Conservation (phyloP, 2,888 invertebrate genomes). For the Lasioglossum calceatum region DNA sequence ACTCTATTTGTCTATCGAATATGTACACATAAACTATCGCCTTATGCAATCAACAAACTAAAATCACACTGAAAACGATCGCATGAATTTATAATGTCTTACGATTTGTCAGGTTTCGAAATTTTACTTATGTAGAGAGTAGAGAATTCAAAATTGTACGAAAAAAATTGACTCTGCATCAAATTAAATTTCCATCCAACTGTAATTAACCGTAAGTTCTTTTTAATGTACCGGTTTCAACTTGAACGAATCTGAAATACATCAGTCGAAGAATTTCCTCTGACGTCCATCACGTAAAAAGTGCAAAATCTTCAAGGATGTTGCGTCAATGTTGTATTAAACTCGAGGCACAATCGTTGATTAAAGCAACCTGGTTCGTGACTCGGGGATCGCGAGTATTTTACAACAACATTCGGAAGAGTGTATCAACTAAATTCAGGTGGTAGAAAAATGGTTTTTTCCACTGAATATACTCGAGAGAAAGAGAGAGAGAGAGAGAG, state of each 20-base stretch:
- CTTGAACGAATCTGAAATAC: not conserved
- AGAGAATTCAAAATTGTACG: not conserved
- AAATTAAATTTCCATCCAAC: not conserved
- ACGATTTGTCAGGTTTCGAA: not conserved
- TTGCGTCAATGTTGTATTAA: constrained; percentile 27
- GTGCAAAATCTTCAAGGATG: constrained; percentile 44
- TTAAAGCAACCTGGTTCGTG: constrained; percentile 40
- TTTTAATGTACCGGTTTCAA: too few relatives aligned
- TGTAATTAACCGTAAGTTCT: too few relatives aligned
- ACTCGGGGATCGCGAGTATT: not conserved
- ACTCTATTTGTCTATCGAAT: not conserved
- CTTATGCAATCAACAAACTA: not conserved
- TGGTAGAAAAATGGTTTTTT: not conserved
- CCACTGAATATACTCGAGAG: not conserved
- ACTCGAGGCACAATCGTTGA: constrained; percentile 31
- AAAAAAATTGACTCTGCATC: not conserved
- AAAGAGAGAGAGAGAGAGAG: not conserved
- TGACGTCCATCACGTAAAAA: constrained; percentile 41
- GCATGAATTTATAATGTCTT: not conserved
- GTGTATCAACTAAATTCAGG: not conserved
- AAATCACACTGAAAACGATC: not conserved
- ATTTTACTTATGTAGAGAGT: too few relatives aligned
- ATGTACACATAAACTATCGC: not conserved
- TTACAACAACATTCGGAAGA: constrained; percentile 17
- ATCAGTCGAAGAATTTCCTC: constrained; percentile 24